Conservation (phyloP, 2,888 invertebrate genomes). For the Melangyna quadrimaculata region DNA sequence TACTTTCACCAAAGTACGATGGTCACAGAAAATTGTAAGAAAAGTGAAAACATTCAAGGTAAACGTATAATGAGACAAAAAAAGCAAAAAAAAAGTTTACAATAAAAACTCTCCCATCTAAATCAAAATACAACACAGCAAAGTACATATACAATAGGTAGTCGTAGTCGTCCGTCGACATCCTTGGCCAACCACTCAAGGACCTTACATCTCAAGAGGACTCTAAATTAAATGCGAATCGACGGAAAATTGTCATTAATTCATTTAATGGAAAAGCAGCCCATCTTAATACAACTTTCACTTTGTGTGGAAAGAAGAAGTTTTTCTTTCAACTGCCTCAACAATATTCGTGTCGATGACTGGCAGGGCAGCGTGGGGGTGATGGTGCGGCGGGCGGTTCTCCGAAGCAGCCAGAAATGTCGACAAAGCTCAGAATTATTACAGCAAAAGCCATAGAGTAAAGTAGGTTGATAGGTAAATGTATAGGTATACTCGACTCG, state of each 20-base stretch:
- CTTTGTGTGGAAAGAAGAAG: constrained; percentile 38
- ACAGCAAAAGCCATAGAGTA: constrained; percentile 33
- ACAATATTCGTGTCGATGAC: background rate
- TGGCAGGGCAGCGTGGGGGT: background rate
- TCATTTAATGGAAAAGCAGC: constrained; percentile 61
- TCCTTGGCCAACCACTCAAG: constrained; percentile 41
- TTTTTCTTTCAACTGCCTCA: constrained; percentile 38
- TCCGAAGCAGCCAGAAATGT: background rate
- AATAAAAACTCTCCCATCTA: constrained; percentile 18
- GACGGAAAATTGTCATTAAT: constrained; percentile 71
- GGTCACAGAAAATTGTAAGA: background rate
- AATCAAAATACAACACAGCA: constrained; percentile 48
- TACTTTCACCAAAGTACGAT: background rate
- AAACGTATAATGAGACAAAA: background rate
- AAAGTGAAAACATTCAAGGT: constrained; percentile 16
- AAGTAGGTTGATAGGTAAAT: background rate
- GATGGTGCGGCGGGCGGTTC: background rate
- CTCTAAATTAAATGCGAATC: constrained; percentile 68
- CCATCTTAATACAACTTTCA: constrained; percentile 50
- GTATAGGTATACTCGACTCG: background rate
- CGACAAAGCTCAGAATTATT: constrained; percentile 26
- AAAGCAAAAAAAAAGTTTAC: background rate
- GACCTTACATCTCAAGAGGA: constrained; percentile 44
- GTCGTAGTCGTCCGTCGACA: background rate
- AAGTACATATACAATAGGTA: background rate